Percentiles rank a stretch among this genome's conserved stretches.
Evolutionary conservation across 1,140 invertebrate species (phyloP).

Genomic region (Saccostrea cuccullata): DNA sequence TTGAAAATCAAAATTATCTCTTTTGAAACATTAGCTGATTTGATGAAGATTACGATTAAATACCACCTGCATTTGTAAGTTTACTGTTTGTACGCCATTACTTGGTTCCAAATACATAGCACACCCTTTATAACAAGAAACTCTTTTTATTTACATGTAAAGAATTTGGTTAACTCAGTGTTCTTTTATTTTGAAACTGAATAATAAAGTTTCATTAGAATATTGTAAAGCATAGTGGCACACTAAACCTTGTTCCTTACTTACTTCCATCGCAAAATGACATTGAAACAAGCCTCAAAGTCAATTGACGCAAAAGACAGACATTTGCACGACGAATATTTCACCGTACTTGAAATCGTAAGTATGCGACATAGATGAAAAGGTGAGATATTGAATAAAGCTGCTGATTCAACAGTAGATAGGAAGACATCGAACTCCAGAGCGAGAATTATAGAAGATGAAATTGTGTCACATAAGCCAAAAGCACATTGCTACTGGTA

Average conservation of each 20-base stretch:
- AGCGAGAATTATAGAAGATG: neutral
- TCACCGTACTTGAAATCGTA: neutral
- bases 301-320: conserved; percentile 16
- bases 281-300: neutral
- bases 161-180: too few relatives aligned
- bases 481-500: neutral
- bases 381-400: neutral
- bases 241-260: neutral
- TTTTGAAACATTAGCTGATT: neutral
- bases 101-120: too few relatives aligned
- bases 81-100: neutral
- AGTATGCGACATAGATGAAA: neutral
- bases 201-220: neutral
- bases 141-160: too few relatives aligned
- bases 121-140: too few relatives aligned
- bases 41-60: neutral
- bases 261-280: neutral
- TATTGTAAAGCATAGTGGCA: neutral
- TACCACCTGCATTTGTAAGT: neutral
- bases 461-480: neutral
- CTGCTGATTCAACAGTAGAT: neutral
- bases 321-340: neutral
- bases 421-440: neutral
- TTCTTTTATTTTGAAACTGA: neutral
- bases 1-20: conserved; percentile 2